Evolutionary conservation across 2,113 vertebrate genomes (phyloP), one percentile per base, ranked within the genome.

Genomic region (Halichoeres trimaculatus): DNA sequence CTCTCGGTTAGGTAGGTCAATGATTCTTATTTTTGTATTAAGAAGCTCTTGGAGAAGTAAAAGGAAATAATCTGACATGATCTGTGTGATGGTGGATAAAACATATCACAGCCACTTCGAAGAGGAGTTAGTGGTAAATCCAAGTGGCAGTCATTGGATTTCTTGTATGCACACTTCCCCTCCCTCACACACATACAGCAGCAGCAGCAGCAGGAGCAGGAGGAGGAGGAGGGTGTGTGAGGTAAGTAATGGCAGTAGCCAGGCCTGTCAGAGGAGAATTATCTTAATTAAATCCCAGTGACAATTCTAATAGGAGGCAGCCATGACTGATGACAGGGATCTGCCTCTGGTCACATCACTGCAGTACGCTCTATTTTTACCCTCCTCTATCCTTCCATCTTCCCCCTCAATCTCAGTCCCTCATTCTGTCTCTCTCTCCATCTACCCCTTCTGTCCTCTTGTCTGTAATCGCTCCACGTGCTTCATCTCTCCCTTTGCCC

Each of bases 201-300:
- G 59, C 74, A 84, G 78, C 54, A 64, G 58, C n/a, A n/a, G n/a
- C n/a, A n/a, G n/a, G n/a, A n/a, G n/a, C n/a, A n/a, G n/a, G n/a
- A n/a, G n/a, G n/a, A n/a, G 30, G 30, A 6, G 30, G 30, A 30
- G 30, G 30, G 30, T 26, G 48, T 19, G 51, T 66, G 70, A 69
- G 77, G 78, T 88, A 92, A 91, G 85, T 92, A 92, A 91, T 87
- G 87, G 76, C 78, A 72, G 77, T 41, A 84, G 80, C 78, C 88
- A 68, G 66, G 75, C 80, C 91, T 90, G 91, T 90, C 93, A 92
- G 90, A 93, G 90, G 83, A 90, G 78, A 92, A 92, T 93, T 88
- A 90, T 94, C 88, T 93, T 91, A 93, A 94, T 94, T 93, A 93
- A 92, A 93, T 90, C 87, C 81, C 70, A 84, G 67, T 90, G 91